Base-by-base conservation (phyloP, 2,888 invertebrate species). In the Synergus gifuensis region DNA sequence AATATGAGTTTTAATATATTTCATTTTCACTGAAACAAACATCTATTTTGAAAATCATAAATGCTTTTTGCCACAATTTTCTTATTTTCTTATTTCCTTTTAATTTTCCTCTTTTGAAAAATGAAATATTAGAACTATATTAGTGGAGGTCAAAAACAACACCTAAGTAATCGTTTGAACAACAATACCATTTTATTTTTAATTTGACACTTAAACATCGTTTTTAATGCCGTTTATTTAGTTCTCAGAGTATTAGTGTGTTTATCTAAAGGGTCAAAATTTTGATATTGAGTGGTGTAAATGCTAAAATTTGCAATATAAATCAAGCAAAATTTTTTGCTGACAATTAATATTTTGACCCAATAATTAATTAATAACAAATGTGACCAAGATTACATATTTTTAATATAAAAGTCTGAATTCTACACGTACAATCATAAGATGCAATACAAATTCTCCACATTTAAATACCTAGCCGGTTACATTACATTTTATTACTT, bases 121-220 rank as follows among this genome's bases (percentile, higher is more conserved):
- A 42, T 42, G 18, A 22, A 62, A 62, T 22, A 18, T 22, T 46
- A 46, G 46, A 40, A 66, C 36, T 66, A 42, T 8, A 66, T 66
- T 66, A 66, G 42, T 66, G 64, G 64, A 66, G 64, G 64, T 42
- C 64, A 66, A 66, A 66, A 66, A 66, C 16, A 66, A 66, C 64
- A 66, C 40, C 64, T 66, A 66, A 66, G 11, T 42, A 42, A 36
- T 40, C n/a, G 40, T 66, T 66, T 66, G 64, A 66, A 66, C 64
- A 66, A 66, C 16, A 66, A 40, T 42, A 66, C 42, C 11, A 1
- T 66, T 66, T 66, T 66, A 66, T 66, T 66, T 66, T 66, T 36
- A 63, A 42, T 66, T n/a, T 14, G 64, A 66, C 64, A 66, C 40
- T 40, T 4, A 66, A 62, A 66, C 64, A n/a, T 11, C 40, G 42